Evolutionary conservation across 2,797 vertebrate species (phyloP).

Genomic region (Sebastes goodei): DNA sequence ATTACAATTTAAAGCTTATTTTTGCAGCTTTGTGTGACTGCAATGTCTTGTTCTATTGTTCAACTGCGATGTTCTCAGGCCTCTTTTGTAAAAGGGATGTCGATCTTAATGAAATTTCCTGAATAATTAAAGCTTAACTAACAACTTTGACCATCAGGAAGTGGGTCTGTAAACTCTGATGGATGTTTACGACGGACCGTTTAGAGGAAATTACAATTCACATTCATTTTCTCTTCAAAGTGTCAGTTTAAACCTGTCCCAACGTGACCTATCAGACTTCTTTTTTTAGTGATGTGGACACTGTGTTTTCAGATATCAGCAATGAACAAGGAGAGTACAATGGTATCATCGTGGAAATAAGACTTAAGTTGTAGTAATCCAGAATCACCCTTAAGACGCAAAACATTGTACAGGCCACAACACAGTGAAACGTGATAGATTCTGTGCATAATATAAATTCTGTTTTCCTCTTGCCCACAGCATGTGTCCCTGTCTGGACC

Average conservation of each 20-base stretch:
- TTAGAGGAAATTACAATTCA: neutral
- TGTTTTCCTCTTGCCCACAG: neutral
- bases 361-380: neutral
- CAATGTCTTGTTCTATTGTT: neutral
- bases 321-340: neutral
- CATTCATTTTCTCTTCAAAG: neutral
- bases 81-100: neutral
- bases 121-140: neutral
- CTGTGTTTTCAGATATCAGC: neutral
- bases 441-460: neutral
- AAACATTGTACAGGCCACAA: neutral
- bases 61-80: neutral
- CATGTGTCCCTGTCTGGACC: neutral
- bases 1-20: neutral
- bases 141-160: neutral
- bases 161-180: neutral
- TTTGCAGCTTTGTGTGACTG: too few relatives aligned
- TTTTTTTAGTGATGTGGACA: neutral
- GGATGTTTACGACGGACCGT: neutral
- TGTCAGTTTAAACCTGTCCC: neutral
- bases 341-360: neutral
- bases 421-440: neutral
- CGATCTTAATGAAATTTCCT: neutral
- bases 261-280: neutral
- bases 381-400: fast-evolving